Evolutionary conservation across 1,140 invertebrate genomes (phyloP).

Genomic region (Ectropis grisescens): DNA sequence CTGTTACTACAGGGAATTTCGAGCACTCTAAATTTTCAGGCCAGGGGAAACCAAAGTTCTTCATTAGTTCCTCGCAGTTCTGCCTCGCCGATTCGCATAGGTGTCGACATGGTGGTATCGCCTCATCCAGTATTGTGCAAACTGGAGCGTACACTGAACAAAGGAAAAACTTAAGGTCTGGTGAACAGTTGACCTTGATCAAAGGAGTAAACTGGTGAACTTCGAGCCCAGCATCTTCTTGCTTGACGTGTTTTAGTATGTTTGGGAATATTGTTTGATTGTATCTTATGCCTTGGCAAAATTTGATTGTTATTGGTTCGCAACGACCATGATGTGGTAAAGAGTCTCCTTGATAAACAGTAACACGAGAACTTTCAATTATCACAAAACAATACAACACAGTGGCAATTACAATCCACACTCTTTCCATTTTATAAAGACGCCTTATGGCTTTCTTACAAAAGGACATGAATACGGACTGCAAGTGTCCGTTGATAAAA

Average conservation of each 20-base stretch:
- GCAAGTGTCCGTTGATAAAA: too few species aligned
- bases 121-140: constrained; percentile 91
- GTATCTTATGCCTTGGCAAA: constrained; percentile 94
- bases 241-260: constrained; percentile 90
- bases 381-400: constrained; percentile 39
- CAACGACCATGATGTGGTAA: constrained; percentile 86
- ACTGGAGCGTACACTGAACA: constrained; percentile 97
- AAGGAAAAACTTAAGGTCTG: constrained; percentile 94
- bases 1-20: constrained; percentile 85
- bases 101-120: constrained; percentile 93
- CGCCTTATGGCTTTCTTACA: too few species aligned
- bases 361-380: constrained; percentile 46
- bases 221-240: constrained; percentile 95
- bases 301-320: constrained; percentile 91
- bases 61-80: constrained; percentile 94
- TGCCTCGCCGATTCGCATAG: constrained; percentile 89
- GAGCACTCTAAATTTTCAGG: constrained; percentile 93
- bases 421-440: constrained; percentile 35
- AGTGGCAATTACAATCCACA: constrained; percentile 30
- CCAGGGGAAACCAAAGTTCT: constrained; percentile 94
- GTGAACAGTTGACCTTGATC: constrained; percentile 96
- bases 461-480: too few species aligned
- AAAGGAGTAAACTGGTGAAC: constrained; percentile 95
- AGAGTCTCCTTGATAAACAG: constrained; percentile 66
- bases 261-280: constrained; percentile 98